Evolutionary conservation across 2,888 invertebrate species (phyloP), one percentile per base, ranked within the genome.

Genomic region (Leptinotarsa haldemani): DNA sequence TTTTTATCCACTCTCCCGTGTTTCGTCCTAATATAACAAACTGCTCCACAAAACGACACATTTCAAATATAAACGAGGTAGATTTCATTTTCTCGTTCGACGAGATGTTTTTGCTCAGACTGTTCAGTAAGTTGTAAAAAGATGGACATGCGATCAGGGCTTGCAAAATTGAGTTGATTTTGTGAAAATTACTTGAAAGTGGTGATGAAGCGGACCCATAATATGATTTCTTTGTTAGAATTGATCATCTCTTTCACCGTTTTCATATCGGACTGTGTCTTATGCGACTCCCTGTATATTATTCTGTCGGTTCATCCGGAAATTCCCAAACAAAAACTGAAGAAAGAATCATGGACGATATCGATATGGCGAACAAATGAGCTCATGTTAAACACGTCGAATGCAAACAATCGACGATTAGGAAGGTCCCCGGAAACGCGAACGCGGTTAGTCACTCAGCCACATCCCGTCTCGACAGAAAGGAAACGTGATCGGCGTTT

Each of bases 391-490:
- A 56, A 22, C 61, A 61, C 61, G n/a, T 61, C 25, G 30, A 30
- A 47, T 16, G 48, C 50, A n/a, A 52, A 48, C 66, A 66, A 66
- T 48, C 50, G 25, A 22, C 52, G 52, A 66, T 66, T 40, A 61
- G 61, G 61, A 61, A 61, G 40, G 61, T 30, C 50, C 66, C 66
- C 66, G 68, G 68, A 68, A 68, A 68, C 56, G 53, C 68, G 13
- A 56, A 30, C 61, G 61, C 68, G 25, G 56, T 67, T 56, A 30
- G 40, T 56, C 56, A 68, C 68, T 53, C 50, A 25, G 50, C 50
- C 66, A 66, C 66, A 66, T 48, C 66, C 66, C 50, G 66, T 66
- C 52, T 52, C 66, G 48, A 56, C 30, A 13, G 56, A 47, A 53
- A 56, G 46, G 56, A 56, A 68, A 68, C 68, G 68, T 68, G 68